phyloP scores from a whole-genome alignment of 2,797 vertebrate genomes.

The Hephaestus fuliginosus region DNA sequence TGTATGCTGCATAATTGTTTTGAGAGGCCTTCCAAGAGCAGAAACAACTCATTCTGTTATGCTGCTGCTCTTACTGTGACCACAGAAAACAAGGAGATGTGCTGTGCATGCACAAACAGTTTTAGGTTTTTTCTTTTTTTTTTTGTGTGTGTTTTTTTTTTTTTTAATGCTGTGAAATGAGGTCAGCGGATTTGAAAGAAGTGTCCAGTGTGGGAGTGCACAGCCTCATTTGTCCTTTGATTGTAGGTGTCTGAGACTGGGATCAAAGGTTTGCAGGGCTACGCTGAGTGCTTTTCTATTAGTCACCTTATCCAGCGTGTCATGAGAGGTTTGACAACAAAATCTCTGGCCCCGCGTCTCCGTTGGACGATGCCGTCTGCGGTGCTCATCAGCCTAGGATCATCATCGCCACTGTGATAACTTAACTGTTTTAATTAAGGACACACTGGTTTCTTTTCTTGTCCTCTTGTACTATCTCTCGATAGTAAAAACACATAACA shows the following conservation, averaged over 20 bases:
- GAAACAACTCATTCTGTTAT: constrained; percentile 40
- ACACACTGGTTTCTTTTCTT: background rate
- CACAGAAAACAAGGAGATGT: constrained; percentile 31
- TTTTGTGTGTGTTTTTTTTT: background rate
- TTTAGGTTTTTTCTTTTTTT: background rate
- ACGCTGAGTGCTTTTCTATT: constrained; percentile 22
- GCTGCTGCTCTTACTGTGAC: constrained; percentile 17
- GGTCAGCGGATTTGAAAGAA: constrained; percentile 33
- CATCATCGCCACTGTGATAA: background rate
- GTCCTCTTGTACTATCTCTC: too few relatives aligned
- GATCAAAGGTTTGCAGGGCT: constrained; percentile 27
- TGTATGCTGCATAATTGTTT: constrained; percentile 53
- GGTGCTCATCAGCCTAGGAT: background rate
- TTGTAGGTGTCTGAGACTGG: constrained; percentile 22
- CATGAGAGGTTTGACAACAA: constrained; percentile 19
- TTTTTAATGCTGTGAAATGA: constrained; percentile 18
- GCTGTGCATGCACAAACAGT: constrained; percentile 25
- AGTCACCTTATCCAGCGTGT: constrained; percentile 41
- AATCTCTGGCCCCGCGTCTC: constrained; percentile 6
- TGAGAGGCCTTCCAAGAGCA: constrained; percentile 42
- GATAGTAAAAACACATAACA: background rate
- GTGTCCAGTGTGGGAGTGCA: constrained; percentile 29
- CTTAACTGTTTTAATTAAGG: constrained; percentile 9
- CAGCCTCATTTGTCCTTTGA: constrained; percentile 43
- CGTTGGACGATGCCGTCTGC: background rate